These are phyloP conservation scores for Zonotrichia leucophrys DNA, from an alignment of 2,113 vertebrate species.

Conservation along the genomic window DNA sequence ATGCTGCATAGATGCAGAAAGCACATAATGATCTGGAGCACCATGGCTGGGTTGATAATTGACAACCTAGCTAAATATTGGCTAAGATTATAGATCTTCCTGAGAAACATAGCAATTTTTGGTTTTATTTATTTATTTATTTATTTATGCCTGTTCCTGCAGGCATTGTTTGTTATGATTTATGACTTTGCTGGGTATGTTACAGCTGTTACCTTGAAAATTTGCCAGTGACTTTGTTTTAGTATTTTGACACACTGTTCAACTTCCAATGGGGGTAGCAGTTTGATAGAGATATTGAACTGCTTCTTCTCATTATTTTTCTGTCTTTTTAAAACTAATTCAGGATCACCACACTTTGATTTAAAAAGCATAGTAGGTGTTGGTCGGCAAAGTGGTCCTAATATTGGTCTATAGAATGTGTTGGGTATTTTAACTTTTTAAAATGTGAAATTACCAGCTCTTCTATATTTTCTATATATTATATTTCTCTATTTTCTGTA, in stretches of 20 bases:
- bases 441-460: neutral
- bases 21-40: neutral
- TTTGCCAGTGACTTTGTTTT: neutral
- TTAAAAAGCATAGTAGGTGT: neutral
- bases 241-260: neutral
- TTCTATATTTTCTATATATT: neutral
- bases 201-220: conserved; percentile 7
- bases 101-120: neutral
- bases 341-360: neutral
- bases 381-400: neutral
- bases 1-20: neutral
- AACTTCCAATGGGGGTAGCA: neutral
- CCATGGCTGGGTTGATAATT: neutral
- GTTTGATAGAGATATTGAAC: neutral
- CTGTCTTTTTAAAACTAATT: neutral
- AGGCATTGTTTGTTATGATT: neutral
- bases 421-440: neutral
- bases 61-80: neutral
- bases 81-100: neutral
- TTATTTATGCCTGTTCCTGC: neutral
- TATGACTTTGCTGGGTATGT: neutral
- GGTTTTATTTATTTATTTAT: neutral
- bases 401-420: neutral
- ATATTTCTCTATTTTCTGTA: too few relatives aligned
- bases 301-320: conserved; percentile 8